These are phyloP conservation scores for Oedothorax gibbosus DNA, from an alignment of 1,140 invertebrate genomes.

Conservation along the genomic window DNA sequence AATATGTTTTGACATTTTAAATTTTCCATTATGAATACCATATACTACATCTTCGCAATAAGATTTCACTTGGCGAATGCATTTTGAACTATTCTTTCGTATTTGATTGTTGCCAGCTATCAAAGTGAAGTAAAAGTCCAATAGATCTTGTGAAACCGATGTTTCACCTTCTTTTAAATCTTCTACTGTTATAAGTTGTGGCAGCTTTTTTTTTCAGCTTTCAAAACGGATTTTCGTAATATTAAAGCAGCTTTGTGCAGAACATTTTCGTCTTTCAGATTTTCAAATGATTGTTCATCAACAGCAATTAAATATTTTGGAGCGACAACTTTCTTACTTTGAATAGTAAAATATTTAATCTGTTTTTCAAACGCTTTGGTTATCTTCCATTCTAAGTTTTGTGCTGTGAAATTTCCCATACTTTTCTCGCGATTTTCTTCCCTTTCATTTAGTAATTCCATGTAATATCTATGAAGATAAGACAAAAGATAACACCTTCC, in stretches of 20 bases:
- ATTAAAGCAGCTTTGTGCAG: too few relatives aligned
- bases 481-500: too few relatives aligned
- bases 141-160: conserved; percentile 5
- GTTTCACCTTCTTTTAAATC: background rate
- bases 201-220: too few relatives aligned
- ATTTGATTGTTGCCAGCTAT: background rate
- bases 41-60: too few relatives aligned
- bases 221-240: too few relatives aligned
- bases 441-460: background rate
- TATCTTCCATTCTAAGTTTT: background rate
- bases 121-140: conserved; percentile 1
- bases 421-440: background rate
- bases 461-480: too few relatives aligned
- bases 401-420: background rate
- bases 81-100: background rate
- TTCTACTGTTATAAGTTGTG: too few relatives aligned
- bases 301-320: background rate
- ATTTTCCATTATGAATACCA: too few relatives aligned
- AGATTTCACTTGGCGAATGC: too few relatives aligned
- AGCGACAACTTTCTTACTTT: too few relatives aligned
- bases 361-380: conserved; percentile 1
- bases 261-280: conserved; percentile 5
- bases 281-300: too few relatives aligned
- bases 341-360: background rate
- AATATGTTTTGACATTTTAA: background rate